These are phyloP conservation scores for Pitangus sulphuratus DNA, from an alignment of 2,797 vertebrate genomes.

Conservation along the genomic window DNA sequence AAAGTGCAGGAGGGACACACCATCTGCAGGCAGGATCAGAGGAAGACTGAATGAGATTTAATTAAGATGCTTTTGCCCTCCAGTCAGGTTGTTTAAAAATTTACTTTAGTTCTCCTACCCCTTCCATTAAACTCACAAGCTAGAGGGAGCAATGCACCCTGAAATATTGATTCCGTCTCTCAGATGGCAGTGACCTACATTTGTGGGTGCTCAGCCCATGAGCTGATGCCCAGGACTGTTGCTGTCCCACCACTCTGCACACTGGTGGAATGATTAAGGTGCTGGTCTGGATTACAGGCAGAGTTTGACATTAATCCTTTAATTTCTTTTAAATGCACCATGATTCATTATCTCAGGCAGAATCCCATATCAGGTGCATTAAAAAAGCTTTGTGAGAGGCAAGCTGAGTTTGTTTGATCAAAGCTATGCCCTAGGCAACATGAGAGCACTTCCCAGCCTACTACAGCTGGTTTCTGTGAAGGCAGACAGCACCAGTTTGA, in stretches of 20 bases:
- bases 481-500: neutral
- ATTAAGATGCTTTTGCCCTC: conserved; percentile 53
- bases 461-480: conserved; percentile 35
- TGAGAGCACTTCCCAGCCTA: conserved; percentile 30
- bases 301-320: conserved; percentile 26
- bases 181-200: neutral
- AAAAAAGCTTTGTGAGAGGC: conserved; percentile 49
- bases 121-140: neutral
- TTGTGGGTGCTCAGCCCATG: neutral
- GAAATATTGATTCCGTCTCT: neutral
- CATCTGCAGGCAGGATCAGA: conserved; percentile 43
- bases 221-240: neutral
- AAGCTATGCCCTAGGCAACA: conserved; percentile 45
- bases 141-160: neutral
- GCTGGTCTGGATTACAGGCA: neutral
- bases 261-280: neutral
- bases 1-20: conserved; percentile 11
- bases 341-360: conserved; percentile 62
- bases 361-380: conserved; percentile 49
- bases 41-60: conserved; percentile 24
- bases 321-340: conserved; percentile 25
- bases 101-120: neutral
- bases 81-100: conserved; percentile 37
- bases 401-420: conserved; percentile 46
- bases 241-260: neutral